These are phyloP conservation scores for Discoglossus pictus DNA, from an alignment of 2,797 vertebrate genomes.

Conservation along the genomic window DNA sequence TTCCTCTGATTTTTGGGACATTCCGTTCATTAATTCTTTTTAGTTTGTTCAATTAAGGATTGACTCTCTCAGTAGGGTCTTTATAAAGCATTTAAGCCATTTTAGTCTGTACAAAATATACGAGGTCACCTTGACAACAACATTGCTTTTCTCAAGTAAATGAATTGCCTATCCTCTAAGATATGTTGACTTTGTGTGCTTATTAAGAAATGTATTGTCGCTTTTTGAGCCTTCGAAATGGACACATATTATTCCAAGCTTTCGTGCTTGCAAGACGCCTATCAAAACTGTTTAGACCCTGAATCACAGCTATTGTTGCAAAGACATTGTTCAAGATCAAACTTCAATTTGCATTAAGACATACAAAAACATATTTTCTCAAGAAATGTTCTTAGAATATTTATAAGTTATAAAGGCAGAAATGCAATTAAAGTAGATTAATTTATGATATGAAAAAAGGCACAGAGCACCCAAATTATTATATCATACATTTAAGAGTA, in stretches of 20 bases:
- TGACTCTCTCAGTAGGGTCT: background rate
- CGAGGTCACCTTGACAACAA: constrained; percentile 23
- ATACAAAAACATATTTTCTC: background rate
- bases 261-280: background rate
- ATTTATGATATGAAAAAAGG: too few species aligned
- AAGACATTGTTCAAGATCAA: background rate
- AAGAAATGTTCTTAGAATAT: background rate
- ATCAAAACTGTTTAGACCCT: background rate
- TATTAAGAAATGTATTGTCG: background rate
- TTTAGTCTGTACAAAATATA: constrained; percentile 14
- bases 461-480: too few species aligned
- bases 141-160: background rate
- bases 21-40: too few species aligned
- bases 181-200: background rate
- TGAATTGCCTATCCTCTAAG: background rate
- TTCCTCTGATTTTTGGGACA: too few species aligned
- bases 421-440: background rate
- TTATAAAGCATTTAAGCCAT: background rate
- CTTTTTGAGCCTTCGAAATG: constrained; percentile 9
- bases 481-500: too few species aligned
- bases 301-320: background rate
- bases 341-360: background rate
- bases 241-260: background rate
- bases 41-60: background rate
- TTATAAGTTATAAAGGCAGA: background rate